Base-by-base conservation (phyloP, 2,888 invertebrate genomes). In the Epirrhoe alternata region DNA sequence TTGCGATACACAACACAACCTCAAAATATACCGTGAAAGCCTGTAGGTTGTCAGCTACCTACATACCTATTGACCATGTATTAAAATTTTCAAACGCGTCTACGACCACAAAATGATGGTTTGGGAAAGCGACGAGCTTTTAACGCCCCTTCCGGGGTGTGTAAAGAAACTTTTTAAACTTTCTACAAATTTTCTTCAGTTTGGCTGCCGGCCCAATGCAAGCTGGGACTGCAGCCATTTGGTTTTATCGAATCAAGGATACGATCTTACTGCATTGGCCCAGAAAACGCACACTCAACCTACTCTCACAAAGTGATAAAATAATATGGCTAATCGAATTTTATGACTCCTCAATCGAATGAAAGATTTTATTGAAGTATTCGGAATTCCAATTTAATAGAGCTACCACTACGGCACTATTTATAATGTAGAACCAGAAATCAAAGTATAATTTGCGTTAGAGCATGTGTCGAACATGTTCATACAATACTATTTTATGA, bases 201-300 rank as follows among this genome's bases (percentile, higher is more conserved):
- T 88, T 89, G 86, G 86, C 87, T 77, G 69, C n/a, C 55, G 69
- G 82, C 86, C 86, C 83, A 84, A 73, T 79, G 74, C 76, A 78
- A 77, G 72, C 69, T 72, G 71, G 77, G 71, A 79, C 60, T 75
- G 78, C 79, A 80, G 78, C 75, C 80, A 81, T 79, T 77, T 74
- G 66, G 70, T 74, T 80, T 79, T 82, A 85, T 83, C 79, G 64
- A 77, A 71, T 72, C 73, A 68, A 77, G 74, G 77, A 76, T 79
- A 77, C 74, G 67, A 80, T 83, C 77, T 74, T 72, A 80, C 79
- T 82, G 82, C 84, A 81, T 76, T 84, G 82, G 77, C 83, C 86
- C 80, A 85, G 77, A 86, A 83, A 86, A 71, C 75, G 71, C 79
- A 80, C 80, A 77, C 77, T 71, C 75, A 73, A 74, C 63, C 64